A percentile compares a stretch with the other conserved stretches of the same genome.
Conservation (phyloP, 1,140 invertebrate species). For the Leptinotarsa undecemlineata region DNA sequence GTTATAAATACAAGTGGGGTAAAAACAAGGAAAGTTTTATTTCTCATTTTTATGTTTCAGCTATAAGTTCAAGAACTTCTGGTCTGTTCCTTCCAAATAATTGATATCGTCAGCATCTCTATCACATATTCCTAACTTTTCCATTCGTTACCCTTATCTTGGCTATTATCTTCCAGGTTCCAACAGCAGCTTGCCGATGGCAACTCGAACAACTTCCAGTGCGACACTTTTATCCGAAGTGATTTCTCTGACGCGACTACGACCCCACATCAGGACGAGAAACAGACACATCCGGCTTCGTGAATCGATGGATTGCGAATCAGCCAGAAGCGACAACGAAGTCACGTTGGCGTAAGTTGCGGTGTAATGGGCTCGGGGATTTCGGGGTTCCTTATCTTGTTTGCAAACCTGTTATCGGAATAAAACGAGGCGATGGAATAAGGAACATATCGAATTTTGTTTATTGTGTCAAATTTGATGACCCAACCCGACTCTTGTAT, state of each 20-base stretch:
- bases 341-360: conserved; percentile 47
- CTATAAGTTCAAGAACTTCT: too few relatives aligned
- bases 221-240: conserved; percentile 71
- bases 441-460: too few relatives aligned
- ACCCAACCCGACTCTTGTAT: too few relatives aligned
- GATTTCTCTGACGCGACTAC: conserved; percentile 65
- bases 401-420: not conserved
- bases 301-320: conserved; percentile 56
- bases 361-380: not conserved
- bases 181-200: conserved; percentile 46
- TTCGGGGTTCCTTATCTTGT: not conserved
- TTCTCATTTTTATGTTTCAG: too few relatives aligned
- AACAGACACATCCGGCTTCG: conserved; percentile 59
- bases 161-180: not conserved
- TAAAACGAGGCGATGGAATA: not conserved
- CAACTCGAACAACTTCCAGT: conserved; percentile 59
- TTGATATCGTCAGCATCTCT: too few relatives aligned
- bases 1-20: too few relatives aligned
- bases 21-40: too few relatives aligned
- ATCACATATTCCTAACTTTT: too few relatives aligned
- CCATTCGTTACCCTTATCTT: too few relatives aligned
- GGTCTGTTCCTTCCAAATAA: too few relatives aligned
- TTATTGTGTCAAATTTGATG: too few relatives aligned
- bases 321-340: conserved; percentile 44
- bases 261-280: conserved; percentile 51